Evolutionary conservation across 2,888 invertebrate genomes (phyloP), one percentile per base, ranked within the genome.

Genomic region (Syrista parreyssii): DNA sequence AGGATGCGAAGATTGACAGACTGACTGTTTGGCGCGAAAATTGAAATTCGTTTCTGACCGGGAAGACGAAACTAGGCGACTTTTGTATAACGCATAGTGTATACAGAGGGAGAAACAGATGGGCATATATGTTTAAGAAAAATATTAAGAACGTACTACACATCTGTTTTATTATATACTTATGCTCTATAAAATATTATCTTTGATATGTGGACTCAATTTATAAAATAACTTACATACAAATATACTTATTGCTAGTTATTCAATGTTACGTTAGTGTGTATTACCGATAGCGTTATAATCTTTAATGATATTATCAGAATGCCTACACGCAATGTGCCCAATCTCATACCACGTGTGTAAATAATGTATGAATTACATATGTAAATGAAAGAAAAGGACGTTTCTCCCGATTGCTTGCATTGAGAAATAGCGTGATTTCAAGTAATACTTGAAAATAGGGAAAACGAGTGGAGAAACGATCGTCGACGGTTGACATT

Each of bases 121-220:
- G 23, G 23, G 23, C 55, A 55, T 55, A 55, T 15, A 55, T 15
- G 55, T 55, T 71, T 23, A 33, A 71, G 31, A 12, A 71, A 71
- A 33, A 23, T 12, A 6, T 23, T 15, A 71, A 30, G 71, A 71
- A 33, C 71, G 32, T 32, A 71, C 31, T 71, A 32, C 71, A 33
- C 12, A 33, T 71, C 71, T 71, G 33, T 33, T 55, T 72, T 73
- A 75, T 78, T 78, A 78, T 75, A 31, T 75, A 72, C 86, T 86
- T 86, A 86, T 81, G 73, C 77, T 85, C 87, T 88, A 88, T 83
- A 87, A 88, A 88, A 88, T 88, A 88, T 85, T 81, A 85, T 87
- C 85, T 87, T 86, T 87, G 88, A 88, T 88, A 88, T 88, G 88
- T 88, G 84, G 86, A 87, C 82, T 85, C 85, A 85, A 86, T 85